A percentile compares a stretch with the other conserved stretches of the same genome.
Evolutionary conservation across 2,797 vertebrate species (phyloP).

Genomic region (Tiaroga cobitis): DNA sequence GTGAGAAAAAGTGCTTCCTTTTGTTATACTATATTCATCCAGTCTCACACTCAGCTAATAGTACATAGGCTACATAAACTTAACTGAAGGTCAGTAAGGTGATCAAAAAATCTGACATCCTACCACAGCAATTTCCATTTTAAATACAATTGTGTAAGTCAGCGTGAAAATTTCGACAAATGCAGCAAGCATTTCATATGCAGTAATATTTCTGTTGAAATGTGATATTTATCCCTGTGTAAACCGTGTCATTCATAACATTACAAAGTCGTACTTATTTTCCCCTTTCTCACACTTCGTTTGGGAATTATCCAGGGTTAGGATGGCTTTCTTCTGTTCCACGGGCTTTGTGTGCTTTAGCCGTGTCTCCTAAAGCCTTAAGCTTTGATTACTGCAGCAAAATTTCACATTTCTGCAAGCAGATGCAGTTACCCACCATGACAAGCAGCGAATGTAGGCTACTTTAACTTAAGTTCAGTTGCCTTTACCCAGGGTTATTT

Average conservation of each 20-base stretch:
- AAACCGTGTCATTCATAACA: constrained; percentile 80
- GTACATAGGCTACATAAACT: neutral
- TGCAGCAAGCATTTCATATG: constrained; percentile 73
- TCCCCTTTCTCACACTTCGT: constrained; percentile 83
- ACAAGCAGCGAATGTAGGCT: constrained; percentile 46
- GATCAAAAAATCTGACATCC: constrained; percentile 71
- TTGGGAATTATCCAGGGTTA: constrained; percentile 78
- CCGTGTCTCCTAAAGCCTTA: constrained; percentile 76
- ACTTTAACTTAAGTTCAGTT: constrained; percentile 50
- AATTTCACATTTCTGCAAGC: constrained; percentile 73
- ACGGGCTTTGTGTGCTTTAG: constrained; percentile 78
- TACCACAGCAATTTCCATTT: constrained; percentile 78
- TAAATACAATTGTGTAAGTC: constrained; percentile 74
- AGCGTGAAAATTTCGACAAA: constrained; percentile 80
- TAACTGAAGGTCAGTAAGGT: constrained; percentile 25
- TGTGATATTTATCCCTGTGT: constrained; percentile 79
- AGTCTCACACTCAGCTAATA: neutral
- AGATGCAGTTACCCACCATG: constrained; percentile 68
- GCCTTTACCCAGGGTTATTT: neutral
- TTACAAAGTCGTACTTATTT: constrained; percentile 81
- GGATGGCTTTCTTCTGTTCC: constrained; percentile 73
- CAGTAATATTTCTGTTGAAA: constrained; percentile 78
- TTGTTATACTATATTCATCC: neutral
- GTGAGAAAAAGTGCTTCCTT: neutral
- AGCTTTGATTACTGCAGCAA: constrained; percentile 65